Conservation (phyloP, 2,888 invertebrate genomes). For the Nymphalis urticae region DNA sequence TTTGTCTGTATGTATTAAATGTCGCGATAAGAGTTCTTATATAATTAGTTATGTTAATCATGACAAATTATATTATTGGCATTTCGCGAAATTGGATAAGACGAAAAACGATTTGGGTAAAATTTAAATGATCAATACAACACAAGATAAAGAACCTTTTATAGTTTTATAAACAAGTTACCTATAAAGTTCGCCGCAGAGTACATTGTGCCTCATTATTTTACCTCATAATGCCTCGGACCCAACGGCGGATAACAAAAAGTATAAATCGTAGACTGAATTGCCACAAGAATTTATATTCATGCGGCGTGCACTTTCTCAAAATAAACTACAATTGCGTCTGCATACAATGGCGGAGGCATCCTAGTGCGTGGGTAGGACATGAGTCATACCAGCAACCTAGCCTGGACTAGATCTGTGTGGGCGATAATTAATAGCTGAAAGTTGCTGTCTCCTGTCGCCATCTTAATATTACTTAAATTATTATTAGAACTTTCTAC, state of each 20-base stretch:
- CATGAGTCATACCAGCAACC: slow-evolving; percentile 23
- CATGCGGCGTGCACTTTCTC: slow-evolving; percentile 33
- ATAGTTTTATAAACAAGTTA: slow-evolving; percentile 6
- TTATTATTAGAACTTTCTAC: slow-evolving; percentile 1
- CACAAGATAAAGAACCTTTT: background rate
- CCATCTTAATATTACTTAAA: slow-evolving; percentile 14
- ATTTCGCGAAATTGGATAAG: too few relatives aligned
- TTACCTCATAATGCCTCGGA: slow-evolving; percentile 11
- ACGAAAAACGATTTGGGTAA: background rate
- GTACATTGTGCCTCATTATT: slow-evolving; percentile 14
- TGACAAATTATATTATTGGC: too few relatives aligned
- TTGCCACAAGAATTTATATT: slow-evolving; percentile 34
- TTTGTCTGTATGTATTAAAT: too few relatives aligned
- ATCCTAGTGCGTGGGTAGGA: slow-evolving; percentile 34
- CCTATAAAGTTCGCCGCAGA: slow-evolving; percentile 2
- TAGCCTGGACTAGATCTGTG: slow-evolving; percentile 26
- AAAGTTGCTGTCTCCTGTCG: slow-evolving; percentile 30
- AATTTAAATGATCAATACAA: background rate
- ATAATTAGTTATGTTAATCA: too few relatives aligned
- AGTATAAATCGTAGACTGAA: slow-evolving; percentile 30
- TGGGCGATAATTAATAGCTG: slow-evolving; percentile 41
- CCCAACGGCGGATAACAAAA: slow-evolving; percentile 17
- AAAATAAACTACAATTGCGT: slow-evolving; percentile 35
- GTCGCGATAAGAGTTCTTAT: too few relatives aligned
- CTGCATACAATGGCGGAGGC: slow-evolving; percentile 38